Conservation (phyloP, 2,113 vertebrate species). For the Eupsittula cactorum region DNA sequence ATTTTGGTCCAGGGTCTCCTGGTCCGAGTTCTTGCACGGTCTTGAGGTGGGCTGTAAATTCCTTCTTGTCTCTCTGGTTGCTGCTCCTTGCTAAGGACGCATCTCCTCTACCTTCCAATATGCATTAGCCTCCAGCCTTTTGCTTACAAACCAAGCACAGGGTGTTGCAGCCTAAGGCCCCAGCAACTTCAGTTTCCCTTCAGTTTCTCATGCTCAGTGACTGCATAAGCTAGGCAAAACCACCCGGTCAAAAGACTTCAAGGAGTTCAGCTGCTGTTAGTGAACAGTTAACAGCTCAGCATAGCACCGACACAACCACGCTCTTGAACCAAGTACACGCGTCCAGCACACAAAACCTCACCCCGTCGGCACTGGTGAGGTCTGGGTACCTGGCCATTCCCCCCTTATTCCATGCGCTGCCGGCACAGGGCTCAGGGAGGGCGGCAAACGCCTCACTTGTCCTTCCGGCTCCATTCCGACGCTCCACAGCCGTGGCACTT, state of each 20-base stretch:
- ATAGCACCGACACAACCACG: no score
- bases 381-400: accelerated
- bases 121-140: background rate
- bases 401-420: background rate
- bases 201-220: background rate
- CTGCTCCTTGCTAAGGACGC: background rate
- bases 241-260: background rate
- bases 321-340: accelerated
- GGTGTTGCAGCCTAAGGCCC: background rate
- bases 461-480: no score
- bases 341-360: background rate
- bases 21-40: background rate
- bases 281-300: background rate
- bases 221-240: background rate
- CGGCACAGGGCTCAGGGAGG: accelerated
- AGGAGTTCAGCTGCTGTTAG: background rate
- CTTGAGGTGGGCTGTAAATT: background rate
- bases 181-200: background rate
- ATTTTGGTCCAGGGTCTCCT: background rate
- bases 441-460: background rate
- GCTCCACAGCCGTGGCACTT: accelerated
- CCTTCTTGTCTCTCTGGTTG: background rate
- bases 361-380: accelerated
- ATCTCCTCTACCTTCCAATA: background rate
- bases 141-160: background rate